A percentile compares a stretch with the other conserved stretches of the same genome.
Evolutionary conservation across 2,888 invertebrate species (phyloP).

Genomic region (Agrotis puta): DNA sequence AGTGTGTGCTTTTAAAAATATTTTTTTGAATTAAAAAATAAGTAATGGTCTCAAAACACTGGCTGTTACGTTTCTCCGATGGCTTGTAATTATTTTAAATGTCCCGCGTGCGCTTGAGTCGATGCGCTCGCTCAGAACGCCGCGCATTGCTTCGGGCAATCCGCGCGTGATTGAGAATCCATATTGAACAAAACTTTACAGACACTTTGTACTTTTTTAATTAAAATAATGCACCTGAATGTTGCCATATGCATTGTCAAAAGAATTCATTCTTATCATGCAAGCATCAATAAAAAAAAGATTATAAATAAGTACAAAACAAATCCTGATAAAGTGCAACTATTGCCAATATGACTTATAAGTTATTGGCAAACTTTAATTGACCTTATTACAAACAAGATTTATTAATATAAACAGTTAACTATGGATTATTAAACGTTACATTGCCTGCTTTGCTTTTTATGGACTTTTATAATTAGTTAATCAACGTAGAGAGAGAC

Average conservation of each 20-base stretch:
- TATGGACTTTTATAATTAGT: conserved; percentile 53
- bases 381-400: conserved; percentile 38
- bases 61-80: conserved; percentile 89
- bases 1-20: conserved; percentile 85
- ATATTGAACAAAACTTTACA: conserved; percentile 80
- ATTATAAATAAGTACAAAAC: conserved; percentile 4
- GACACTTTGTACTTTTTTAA: conserved; percentile 51
- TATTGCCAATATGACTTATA: conserved; percentile 4
- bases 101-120: conserved; percentile 85
- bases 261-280: neutral
- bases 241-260: neutral
- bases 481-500: conserved; percentile 19
- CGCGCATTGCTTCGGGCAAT: conserved; percentile 81
- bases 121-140: conserved; percentile 59
- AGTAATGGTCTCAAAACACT: conserved; percentile 91
- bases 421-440: conserved; percentile 24
- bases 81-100: conserved; percentile 92
- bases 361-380: conserved; percentile 38
- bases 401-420: conserved; percentile 54
- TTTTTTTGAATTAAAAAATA: conserved; percentile 90
- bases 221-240: conserved; percentile 47
- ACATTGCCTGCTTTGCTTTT: conserved; percentile 47
- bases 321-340: conserved; percentile 23
- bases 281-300: neutral
- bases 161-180: conserved; percentile 84